A percentile compares a stretch with the other conserved stretches of the same genome.
Evolutionary conservation across 2,888 invertebrate genomes (phyloP).

Genomic region (Elegia similella): DNA sequence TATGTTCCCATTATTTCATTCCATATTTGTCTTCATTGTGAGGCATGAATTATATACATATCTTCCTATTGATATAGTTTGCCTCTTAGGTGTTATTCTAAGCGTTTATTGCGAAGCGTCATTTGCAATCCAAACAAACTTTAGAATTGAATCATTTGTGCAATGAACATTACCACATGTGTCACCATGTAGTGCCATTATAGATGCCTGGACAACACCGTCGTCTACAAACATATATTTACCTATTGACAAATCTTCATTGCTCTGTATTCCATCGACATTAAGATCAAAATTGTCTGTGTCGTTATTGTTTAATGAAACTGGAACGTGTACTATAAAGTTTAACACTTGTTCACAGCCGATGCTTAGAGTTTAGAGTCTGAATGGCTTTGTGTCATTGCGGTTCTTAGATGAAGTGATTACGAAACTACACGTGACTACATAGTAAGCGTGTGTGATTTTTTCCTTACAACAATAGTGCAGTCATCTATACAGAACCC

Average conservation of each 20-base stretch:
- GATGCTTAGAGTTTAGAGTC: conserved; percentile 22
- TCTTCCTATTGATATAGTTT: conserved; percentile 2
- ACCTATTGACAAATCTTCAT: not conserved
- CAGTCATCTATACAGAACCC: not conserved
- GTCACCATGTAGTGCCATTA: conserved; percentile 21
- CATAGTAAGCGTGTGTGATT: conserved; percentile 15
- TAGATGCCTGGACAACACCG: conserved; percentile 20
- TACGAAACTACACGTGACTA: conserved; percentile 26
- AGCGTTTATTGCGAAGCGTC: not conserved
- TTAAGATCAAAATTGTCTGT: conserved; percentile 19
- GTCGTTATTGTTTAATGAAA: not conserved
- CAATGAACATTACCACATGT: conserved; percentile 21
- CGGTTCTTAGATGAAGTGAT: conserved; percentile 22
- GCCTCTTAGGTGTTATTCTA: not conserved
- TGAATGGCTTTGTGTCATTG: conserved; percentile 26
- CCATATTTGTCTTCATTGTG: not conserved
- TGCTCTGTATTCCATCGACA: conserved; percentile 7
- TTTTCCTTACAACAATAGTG: conserved; percentile 4
- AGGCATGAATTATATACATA: not conserved
- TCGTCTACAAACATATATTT: conserved; percentile 12
- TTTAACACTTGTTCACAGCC: conserved; percentile 40
- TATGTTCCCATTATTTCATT: not conserved
- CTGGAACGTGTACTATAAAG: conserved; percentile 24
- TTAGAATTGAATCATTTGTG: conserved; percentile 29
- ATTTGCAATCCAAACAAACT: conserved; percentile 23